Conservation (phyloP, 1,140 invertebrate species). For the Drosophila sucinea region DNA sequence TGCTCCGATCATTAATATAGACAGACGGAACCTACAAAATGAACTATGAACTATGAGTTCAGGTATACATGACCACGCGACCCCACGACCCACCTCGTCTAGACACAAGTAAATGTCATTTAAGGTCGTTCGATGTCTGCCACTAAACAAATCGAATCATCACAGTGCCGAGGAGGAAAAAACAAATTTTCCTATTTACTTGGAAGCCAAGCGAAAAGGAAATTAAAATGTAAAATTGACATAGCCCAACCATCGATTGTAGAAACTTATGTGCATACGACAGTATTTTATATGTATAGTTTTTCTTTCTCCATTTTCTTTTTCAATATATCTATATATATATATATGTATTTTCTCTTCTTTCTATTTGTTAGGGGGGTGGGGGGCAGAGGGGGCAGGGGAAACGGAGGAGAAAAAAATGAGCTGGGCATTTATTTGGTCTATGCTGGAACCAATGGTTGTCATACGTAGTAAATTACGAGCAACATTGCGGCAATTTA, state of each 20-base stretch:
- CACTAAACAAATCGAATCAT: conserved; percentile 69
- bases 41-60: conserved; percentile 32
- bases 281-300: neutral
- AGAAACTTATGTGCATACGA: conserved; percentile 9
- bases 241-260: conserved; percentile 41
- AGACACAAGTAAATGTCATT: conserved; percentile 74
- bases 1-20: conserved; percentile 1
- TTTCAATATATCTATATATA: conserved; percentile 5
- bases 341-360: too few relatives aligned
- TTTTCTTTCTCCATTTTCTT: conserved; percentile 25
- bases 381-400: neutral
- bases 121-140: conserved; percentile 56
- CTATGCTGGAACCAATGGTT: conserved; percentile 35
- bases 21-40: neutral
- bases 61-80: conserved; percentile 13
- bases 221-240: conserved; percentile 69
- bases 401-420: conserved; percentile 40
- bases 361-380: neutral
- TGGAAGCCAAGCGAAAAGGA: conserved; percentile 48
- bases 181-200: conserved; percentile 29
- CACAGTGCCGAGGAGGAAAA: conserved; percentile 8
- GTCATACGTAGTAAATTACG: conserved; percentile 75
- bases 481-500: conserved; percentile 57
- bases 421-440: conserved; percentile 68
- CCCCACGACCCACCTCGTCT: conserved; percentile 29